Percentiles rank a stretch among this genome's conserved stretches.
Conservation (phyloP, 2,113 vertebrate genomes). For the Oenanthe melanoleuca region DNA sequence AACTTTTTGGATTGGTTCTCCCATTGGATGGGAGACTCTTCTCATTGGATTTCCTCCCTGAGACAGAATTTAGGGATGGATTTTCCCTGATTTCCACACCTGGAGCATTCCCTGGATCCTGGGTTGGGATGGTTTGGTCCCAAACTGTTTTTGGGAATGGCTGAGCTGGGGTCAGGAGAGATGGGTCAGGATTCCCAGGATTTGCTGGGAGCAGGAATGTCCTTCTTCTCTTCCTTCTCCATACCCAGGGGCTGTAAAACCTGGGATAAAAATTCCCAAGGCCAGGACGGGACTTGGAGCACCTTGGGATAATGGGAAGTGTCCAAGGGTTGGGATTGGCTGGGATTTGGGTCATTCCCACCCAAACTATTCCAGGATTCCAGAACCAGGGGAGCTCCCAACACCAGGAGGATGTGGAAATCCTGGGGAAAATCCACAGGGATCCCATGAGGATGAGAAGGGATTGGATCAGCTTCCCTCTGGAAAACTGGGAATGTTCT, state of each 20-base stretch:
- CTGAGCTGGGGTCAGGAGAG: not conserved
- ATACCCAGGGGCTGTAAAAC: not conserved
- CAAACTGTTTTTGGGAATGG: not conserved
- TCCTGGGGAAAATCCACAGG: not conserved
- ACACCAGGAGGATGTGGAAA: not conserved
- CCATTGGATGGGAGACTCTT: not conserved
- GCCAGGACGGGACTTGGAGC: not conserved
- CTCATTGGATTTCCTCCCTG: not conserved
- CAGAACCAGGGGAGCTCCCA: not conserved
- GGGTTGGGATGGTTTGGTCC: not conserved
- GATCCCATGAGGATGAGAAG: not conserved
- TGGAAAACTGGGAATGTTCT: not conserved
- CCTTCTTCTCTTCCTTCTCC: not conserved
- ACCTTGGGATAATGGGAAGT: not conserved
- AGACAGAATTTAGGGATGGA: too few species aligned
- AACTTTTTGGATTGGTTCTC: not conserved
- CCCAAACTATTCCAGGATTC: not conserved
- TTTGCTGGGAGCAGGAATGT: not conserved
- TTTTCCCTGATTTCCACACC: not conserved
- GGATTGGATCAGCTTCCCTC: not conserved
- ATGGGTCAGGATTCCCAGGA: not conserved
- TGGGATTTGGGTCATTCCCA: not conserved
- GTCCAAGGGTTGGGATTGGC: not conserved
- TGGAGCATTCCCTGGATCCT: not conserved
- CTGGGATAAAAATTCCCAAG: not conserved